Conservation (phyloP, 1,140 invertebrate genomes). For the Bombus confusus region DNA sequence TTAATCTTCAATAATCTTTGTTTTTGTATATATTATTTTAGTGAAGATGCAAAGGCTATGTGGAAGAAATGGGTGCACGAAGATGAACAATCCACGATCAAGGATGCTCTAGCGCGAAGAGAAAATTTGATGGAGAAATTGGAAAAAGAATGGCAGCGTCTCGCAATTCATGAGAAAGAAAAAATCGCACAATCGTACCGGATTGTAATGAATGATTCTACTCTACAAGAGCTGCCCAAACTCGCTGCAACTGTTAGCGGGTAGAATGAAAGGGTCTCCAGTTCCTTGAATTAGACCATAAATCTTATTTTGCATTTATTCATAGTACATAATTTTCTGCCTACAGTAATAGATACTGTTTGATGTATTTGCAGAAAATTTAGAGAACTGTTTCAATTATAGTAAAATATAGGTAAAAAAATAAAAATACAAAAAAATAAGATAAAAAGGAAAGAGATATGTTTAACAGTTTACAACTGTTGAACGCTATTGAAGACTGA, state of each 20-base stretch:
- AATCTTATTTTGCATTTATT: not conserved
- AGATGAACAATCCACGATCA: conserved; percentile 65
- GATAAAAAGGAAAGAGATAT: not conserved
- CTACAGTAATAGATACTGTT: not conserved
- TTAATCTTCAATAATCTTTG: not conserved
- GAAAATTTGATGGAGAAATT: conserved; percentile 69
- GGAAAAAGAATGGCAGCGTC: conserved; percentile 74
- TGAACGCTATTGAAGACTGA: conserved; percentile 15
- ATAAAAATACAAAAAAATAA: not conserved
- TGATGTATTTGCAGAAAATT: not conserved
- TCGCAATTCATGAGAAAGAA: conserved; percentile 74
- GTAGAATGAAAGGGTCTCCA: not conserved
- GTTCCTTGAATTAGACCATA: not conserved
- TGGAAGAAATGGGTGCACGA: conserved; percentile 77
- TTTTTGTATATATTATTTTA: conserved; percentile 21
- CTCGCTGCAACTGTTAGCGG: conserved; percentile 28
- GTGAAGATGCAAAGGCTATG: conserved; percentile 75
- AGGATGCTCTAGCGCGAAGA: conserved; percentile 52
- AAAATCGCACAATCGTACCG: conserved; percentile 66
- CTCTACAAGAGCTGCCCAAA: conserved; percentile 61
- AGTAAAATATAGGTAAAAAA: not conserved
- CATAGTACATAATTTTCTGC: not conserved
- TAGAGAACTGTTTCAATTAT: not conserved
- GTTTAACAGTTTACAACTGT: not conserved
- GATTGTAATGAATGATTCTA: conserved; percentile 55